Conservation (phyloP, 1,140 invertebrate species). For the Drosophila mayri region DNA sequence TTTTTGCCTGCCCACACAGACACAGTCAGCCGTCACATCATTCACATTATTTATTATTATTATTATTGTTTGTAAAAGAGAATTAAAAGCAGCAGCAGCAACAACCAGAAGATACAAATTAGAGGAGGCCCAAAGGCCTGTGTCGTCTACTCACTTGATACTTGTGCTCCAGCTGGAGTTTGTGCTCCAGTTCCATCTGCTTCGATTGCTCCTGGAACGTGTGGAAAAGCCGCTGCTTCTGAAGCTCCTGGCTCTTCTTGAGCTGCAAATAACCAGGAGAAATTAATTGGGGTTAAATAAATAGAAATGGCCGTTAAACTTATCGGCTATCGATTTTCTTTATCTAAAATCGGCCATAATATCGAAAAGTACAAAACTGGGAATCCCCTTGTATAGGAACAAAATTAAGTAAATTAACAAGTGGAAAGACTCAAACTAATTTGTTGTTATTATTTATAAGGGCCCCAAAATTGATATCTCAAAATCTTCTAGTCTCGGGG, state of each 20-base stretch:
- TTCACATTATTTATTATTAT: constrained; percentile 17
- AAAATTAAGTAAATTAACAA: not conserved
- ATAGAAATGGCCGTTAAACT: not conserved
- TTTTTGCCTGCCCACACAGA: constrained; percentile 36
- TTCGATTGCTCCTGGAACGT: constrained; percentile 95
- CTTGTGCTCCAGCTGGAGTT: constrained; percentile 94
- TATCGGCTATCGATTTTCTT: not conserved
- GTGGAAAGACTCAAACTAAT: not conserved
- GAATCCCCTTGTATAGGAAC: not conserved
- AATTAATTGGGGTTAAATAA: not conserved
- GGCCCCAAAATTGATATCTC: not conserved
- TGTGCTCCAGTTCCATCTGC: constrained; percentile 94
- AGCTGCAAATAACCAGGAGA: constrained; percentile 87
- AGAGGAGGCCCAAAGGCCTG: not conserved
- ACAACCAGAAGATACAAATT: not conserved
- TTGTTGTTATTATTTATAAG: too few species aligned
- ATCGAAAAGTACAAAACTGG: not conserved
- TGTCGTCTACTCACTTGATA: constrained; percentile 89
- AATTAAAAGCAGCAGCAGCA: constrained; percentile 25
- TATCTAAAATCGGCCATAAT: not conserved
- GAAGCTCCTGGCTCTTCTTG: constrained; percentile 95
- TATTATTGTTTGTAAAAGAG: not conserved
- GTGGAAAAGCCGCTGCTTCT: constrained; percentile 94
- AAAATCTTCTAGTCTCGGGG: not conserved
- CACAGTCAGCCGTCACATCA: constrained; percentile 8